Percentiles rank a stretch among this genome's conserved stretches.
Evolutionary conservation across 92 coral and sea anemone genomes (phyloP).

Genomic region (Micromussa lordhowensis): DNA sequence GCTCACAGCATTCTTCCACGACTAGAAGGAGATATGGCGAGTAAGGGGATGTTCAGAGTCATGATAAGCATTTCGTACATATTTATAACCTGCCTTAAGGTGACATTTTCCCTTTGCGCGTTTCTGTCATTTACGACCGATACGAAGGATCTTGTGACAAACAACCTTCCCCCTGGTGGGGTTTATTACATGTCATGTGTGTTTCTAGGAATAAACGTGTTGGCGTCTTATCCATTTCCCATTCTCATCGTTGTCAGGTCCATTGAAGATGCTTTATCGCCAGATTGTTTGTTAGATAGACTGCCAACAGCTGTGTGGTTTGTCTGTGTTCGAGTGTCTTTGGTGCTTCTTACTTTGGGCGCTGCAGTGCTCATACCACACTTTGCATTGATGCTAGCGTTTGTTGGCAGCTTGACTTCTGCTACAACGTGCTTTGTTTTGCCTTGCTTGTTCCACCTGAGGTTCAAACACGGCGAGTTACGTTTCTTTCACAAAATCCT

Average conservation of each 20-base stretch:
- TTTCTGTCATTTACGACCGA: slow-evolving; percentile 57
- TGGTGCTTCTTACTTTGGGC: slow-evolving; percentile 51
- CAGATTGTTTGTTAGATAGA: slow-evolving; percentile 32
- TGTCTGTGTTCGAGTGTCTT: slow-evolving; percentile 37
- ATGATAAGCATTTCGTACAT: slow-evolving; percentile 68
- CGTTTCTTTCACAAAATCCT: slow-evolving; percentile 37
- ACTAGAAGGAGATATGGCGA: slow-evolving; percentile 62
- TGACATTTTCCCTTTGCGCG: slow-evolving; percentile 59
- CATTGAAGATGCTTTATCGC: slow-evolving; percentile 51
- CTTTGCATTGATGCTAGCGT: slow-evolving; percentile 71
- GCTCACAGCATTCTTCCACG: slow-evolving; percentile 75
- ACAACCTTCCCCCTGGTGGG: slow-evolving; percentile 65
- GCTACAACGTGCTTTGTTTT: slow-evolving; percentile 57
- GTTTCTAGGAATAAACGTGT: slow-evolving; percentile 67
- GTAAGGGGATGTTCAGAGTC: slow-evolving; percentile 52
- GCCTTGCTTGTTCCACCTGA: slow-evolving; percentile 71
- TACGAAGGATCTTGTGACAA: slow-evolving; percentile 68
- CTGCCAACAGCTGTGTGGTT: slow-evolving; percentile 16
- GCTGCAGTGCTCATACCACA: slow-evolving; percentile 71
- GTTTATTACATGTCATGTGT: slow-evolving; percentile 52
- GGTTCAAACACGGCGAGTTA: slow-evolving; percentile 39
- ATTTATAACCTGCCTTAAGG: slow-evolving; percentile 57
- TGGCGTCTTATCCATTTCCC: slow-evolving; percentile 75
- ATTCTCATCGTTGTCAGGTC: slow-evolving; percentile 70
- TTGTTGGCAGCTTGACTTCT: slow-evolving; percentile 63